Percentiles rank a stretch among this genome's conserved stretches.
These are phyloP conservation scores for Silurus asotus DNA, from an alignment of 2,113 vertebrate species.

Conservation along the genomic window DNA sequence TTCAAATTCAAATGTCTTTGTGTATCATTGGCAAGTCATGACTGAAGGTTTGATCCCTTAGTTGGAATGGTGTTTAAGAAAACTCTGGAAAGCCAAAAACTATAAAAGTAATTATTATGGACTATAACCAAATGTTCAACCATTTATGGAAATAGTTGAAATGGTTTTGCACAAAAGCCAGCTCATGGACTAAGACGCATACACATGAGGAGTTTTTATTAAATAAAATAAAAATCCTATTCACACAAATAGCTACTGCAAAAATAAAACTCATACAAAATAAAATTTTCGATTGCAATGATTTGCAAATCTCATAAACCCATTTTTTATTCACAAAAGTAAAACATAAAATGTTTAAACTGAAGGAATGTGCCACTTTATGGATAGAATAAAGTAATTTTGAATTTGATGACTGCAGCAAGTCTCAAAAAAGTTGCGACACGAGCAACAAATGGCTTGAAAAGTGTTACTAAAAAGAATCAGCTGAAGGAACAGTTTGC, in stretches of 20 bases:
- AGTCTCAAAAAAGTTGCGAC: too few species aligned
- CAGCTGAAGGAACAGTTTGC: too few species aligned
- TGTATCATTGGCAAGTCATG: slow-evolving; percentile 46
- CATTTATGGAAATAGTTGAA: background rate
- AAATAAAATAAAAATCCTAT: background rate
- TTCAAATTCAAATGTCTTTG: slow-evolving; percentile 59
- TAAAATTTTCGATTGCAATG: too few species aligned
- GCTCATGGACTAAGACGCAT: background rate
- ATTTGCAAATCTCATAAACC: too few species aligned
- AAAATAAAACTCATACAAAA: too few species aligned
- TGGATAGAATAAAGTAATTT: too few species aligned
- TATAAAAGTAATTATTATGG: background rate
- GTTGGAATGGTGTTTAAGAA: background rate
- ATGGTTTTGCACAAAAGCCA: background rate
- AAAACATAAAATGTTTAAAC: too few species aligned
- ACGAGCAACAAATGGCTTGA: too few species aligned
- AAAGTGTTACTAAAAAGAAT: too few species aligned
- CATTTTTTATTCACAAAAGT: too few species aligned
- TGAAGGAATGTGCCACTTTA: too few species aligned
- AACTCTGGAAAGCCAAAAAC: background rate
- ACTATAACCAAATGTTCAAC: background rate
- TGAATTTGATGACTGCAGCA: too few species aligned
- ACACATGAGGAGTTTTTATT: background rate
- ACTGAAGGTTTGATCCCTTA: background rate
- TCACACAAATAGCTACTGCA: background rate